Conservation (phyloP, 2,113 vertebrate species). For the Stigmatopora argus region DNA sequence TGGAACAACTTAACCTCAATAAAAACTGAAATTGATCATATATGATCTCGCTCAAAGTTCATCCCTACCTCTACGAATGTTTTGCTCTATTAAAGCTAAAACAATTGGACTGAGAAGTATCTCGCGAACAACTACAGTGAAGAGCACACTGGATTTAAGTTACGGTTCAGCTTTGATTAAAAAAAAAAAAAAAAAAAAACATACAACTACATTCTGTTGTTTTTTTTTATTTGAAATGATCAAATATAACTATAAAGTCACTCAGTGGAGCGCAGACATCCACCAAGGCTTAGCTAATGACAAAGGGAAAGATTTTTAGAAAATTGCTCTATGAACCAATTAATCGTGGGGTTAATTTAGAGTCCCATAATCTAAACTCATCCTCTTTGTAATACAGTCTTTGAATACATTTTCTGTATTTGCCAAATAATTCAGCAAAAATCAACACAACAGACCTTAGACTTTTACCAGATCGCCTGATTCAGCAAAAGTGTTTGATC, state of each 20-base stretch:
- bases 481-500: not conserved
- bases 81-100: not conserved
- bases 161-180: not conserved
- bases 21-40: conserved; percentile 35
- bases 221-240: too few relatives aligned
- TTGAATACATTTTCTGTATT: not conserved
- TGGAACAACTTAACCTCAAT: conserved; percentile 7
- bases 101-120: not conserved
- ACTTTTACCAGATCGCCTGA: conserved; percentile 6
- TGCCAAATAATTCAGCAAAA: not conserved
- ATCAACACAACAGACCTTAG: not conserved
- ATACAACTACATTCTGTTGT: too few relatives aligned
- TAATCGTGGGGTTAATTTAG: too few relatives aligned
- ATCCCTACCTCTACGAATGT: conserved; percentile 6
- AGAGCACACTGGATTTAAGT: conserved; percentile 1
- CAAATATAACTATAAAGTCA: too few relatives aligned
- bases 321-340: too few relatives aligned
- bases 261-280: too few relatives aligned
- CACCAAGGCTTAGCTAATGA: too few relatives aligned
- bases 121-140: not conserved
- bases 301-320: too few relatives aligned
- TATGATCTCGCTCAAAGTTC: conserved; percentile 24
- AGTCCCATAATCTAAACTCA: too few relatives aligned
- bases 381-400: too few relatives aligned
- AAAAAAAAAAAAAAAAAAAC: too few relatives aligned